Base-by-base conservation (phyloP, 1,140 invertebrate species). In the Drosophila orena region DNA sequence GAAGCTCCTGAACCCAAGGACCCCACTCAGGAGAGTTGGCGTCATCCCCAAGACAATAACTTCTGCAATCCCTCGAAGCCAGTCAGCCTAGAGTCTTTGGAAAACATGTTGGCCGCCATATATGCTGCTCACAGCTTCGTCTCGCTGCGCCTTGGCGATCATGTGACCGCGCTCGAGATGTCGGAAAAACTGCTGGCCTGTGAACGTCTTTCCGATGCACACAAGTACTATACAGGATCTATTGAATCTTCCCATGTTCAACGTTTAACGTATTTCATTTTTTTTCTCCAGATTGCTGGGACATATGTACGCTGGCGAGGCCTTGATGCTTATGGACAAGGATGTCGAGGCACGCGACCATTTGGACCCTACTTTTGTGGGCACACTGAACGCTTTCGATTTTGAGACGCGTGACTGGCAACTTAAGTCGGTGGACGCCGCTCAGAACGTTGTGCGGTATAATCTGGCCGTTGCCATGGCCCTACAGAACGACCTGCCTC, bases 261-360 rank as follows among this genome's bases (percentile, higher is more conserved):
- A n/a, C n/a, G 0, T 53, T 17, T 20, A n/a, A 24, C 1, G 0
- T 8, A 4, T 8, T 7, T 15, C 7, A n/a, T 17, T 2, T 8
- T 6, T 17, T 35, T 2, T 12, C 93, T 38, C 4, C 11, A 97
- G 96, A 92, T 95, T 98, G 65, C 93, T 98, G 65, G 97, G 95
- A 0, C 96, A 98, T 92, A 94, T 98, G 71, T 98, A 98, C 92
- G 96, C 96, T 17, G 97, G 97, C 1, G 98, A 99, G 93, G 96
- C 97, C 43, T 93, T 97, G n/a, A 95, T 98, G 72, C 94, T 96
- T 56, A 92, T 98, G 84, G 96, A 98, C 84, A 95, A 95, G 93
- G 95, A 97, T 44, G 93, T 94, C 4, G 97, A 98, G 92, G 97
- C 97, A 3, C 94, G 98, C 17, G 95, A 97, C 64, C 95, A 97